phyloP scores from a whole-genome alignment of 2,797 vertebrate species.

The Netta rufina region DNA sequence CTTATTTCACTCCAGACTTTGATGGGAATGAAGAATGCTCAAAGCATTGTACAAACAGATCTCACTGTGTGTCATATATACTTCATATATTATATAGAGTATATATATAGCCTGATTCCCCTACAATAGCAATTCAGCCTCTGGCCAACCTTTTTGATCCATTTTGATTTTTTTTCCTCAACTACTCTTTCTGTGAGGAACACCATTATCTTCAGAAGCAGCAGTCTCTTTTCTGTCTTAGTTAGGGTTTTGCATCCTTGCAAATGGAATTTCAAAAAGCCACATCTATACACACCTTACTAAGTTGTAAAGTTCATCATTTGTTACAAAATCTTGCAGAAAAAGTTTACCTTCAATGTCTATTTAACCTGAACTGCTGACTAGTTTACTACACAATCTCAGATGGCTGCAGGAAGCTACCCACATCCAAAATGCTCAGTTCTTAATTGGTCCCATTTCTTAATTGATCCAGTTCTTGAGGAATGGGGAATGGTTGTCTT shows the following conservation, averaged over 20 bases:
- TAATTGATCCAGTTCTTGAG: neutral
- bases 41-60: neutral
- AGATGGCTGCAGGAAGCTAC: neutral
- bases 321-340: neutral
- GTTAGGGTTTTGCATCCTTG: neutral
- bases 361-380: neutral
- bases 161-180: neutral
- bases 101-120: neutral
- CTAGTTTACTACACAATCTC: neutral
- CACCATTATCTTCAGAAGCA: neutral
- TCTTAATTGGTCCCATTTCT: no score
- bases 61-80: rapidly evolving
- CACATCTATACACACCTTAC: neutral
- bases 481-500: neutral
- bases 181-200: neutral
- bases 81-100: neutral
- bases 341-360: neutral
- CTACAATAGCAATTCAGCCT: neutral
- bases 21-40: neutral
- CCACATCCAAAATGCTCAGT: neutral
- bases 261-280: neutral
- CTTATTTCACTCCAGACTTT: neutral
- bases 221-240: neutral
- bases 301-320: neutral
- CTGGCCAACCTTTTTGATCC: neutral